Evolutionary conservation across 2,113 vertebrate genomes (phyloP), one percentile per base, ranked within the genome.

Genomic region (Fregata magnificens): DNA sequence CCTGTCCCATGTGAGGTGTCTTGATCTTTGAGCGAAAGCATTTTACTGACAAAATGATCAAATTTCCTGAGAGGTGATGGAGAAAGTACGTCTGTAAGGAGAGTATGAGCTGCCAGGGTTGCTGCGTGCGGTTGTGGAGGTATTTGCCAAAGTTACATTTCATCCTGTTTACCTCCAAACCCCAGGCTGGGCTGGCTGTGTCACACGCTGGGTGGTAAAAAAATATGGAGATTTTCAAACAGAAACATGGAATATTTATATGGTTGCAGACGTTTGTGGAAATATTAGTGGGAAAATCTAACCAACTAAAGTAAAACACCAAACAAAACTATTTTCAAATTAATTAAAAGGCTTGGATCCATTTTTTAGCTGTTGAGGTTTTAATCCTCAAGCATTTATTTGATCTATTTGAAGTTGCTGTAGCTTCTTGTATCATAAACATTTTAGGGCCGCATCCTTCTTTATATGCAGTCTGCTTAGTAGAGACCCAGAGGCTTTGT

Each of bases 201-300:
- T 94, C 63, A 31, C 87, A 7, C 6, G 1, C 84, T 88, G 95
- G 94, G 97, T 95, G 94, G 97, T 94, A 94, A 85, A 76, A 76
- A 92, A 94, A 56, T 19, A 85, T 0, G 1, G 69, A 88, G 70
- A 16, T 92, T 97, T 94, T 95, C 85, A 97, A 96, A 95, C 91
- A 96, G 84, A 91, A 95, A 58, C n/a, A 5, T 0, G 6, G 82
- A 70, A 32, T 95, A 97, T 97, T 97, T 96, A 97, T 83, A 55
- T 14, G 74, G 38, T 31, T 91, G 84, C 45, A 82, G 93, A 61
- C 4, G 0, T 67, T 77, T 45, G 89, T 96, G 93, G 85, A 96
- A 93, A 97, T 95, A 85, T 73, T 93, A 91, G 82, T 38, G 50
- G 45, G 74, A 44, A 34, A 70, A 86, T 67, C 69, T 47, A 93